These are phyloP conservation scores for Parambassis ranga DNA, from an alignment of 2,797 vertebrate species.

Conservation along the genomic window DNA sequence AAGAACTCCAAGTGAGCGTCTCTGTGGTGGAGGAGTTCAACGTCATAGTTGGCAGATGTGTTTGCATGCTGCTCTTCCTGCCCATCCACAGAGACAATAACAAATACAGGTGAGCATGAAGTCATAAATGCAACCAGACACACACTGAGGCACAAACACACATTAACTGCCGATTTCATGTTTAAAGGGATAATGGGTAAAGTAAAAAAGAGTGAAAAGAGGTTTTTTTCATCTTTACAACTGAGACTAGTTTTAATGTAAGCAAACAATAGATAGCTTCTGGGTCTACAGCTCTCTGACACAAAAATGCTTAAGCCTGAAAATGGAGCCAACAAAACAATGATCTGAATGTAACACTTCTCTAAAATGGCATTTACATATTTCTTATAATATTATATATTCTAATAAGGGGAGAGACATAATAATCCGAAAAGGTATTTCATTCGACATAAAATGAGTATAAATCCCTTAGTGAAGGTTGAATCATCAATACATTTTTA, in stretches of 20 bases:
- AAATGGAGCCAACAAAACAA: too few species aligned
- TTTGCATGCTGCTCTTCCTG: slow-evolving; percentile 99
- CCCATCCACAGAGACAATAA: slow-evolving; percentile 61
- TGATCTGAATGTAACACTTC: neutral
- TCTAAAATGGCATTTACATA: too few species aligned
- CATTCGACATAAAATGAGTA: too few species aligned
- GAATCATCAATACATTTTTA: too few species aligned
- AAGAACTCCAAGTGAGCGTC: slow-evolving; percentile 96
- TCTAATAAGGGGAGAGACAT: too few species aligned
- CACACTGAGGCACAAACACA: slow-evolving; percentile 21
- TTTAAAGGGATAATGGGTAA: slow-evolving; percentile 46
- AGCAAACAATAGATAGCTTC: neutral
- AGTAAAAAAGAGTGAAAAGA: slow-evolving; percentile 20
- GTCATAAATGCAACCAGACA: neutral
- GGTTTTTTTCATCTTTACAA: slow-evolving; percentile 2
- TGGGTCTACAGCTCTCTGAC: neutral
- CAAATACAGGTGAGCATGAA: slow-evolving; percentile 29
- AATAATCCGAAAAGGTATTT: too few species aligned
- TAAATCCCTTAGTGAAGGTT: too few species aligned
- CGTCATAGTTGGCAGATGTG: slow-evolving; percentile 98
- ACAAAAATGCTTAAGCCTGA: neutral
- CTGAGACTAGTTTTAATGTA: neutral
- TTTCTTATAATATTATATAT: too few species aligned
- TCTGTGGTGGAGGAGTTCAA: slow-evolving; percentile 96
- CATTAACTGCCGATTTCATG: slow-evolving; percentile 78